Base-by-base conservation (phyloP, 1,140 invertebrate genomes). In the Centruroides sculpturatus region DNA sequence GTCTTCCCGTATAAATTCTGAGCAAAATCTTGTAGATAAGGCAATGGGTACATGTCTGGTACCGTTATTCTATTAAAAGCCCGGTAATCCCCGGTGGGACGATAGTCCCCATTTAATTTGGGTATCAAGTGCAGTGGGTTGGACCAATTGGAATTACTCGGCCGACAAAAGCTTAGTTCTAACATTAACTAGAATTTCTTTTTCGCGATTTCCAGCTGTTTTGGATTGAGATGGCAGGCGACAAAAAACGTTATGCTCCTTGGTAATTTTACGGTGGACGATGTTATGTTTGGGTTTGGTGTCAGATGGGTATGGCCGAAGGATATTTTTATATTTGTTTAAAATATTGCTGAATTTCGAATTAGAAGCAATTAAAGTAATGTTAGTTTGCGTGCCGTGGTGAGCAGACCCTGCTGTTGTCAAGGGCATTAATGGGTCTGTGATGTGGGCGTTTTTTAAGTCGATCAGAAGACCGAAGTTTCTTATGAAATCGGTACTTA, bases 101-200 rank as follows among this genome's bases (percentile, higher is more conserved):
- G 1, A 63, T 3, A 64, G 6, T 65, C 64, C 36, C 36, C 54
- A 11, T 49, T 46, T 8, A 23, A 34, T 51, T 69, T 68, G 0
- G 56, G 64, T 5, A 70, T 65, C 50, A 69, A 55, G 56, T 69
- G 67, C 3, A 68, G 47, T 51, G 41, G 41, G n/a, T n/a, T n/a
- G n/a, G n/a, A n/a, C n/a, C n/a, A n/a, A 41, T 41, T 41, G 8
- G 3, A 41, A 8, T 8, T 41, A 8, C 41, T 41, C 8, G 41
- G 41, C 0, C 41, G 41, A 8, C 41, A 41, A 8, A 41, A 1
- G 8, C 41, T 3, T 41, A 6, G 41, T 6, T 3, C 41, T 6
- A 41, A 8, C 41, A 41, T 41, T 6, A 6, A 6, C 41, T 41
- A 0, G 8, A 65, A 63, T 47, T 62, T 46, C 13, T 55, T n/a